Conservation (phyloP, 2,113 vertebrate genomes). For the Rhea pennata region DNA sequence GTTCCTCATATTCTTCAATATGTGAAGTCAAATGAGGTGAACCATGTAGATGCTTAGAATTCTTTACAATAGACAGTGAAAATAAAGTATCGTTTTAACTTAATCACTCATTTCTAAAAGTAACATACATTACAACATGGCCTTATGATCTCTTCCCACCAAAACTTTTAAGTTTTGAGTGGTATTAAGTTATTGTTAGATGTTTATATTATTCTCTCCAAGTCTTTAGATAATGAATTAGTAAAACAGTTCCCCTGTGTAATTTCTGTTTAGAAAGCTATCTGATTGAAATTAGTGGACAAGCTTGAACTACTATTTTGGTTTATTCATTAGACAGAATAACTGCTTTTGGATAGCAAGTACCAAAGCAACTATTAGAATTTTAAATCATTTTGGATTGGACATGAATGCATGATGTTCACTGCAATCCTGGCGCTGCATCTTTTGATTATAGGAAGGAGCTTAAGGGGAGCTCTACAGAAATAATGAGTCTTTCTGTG, state of each 20-base stretch:
- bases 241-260: neutral
- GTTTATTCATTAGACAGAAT: neutral
- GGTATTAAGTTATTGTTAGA: neutral
- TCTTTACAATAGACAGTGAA: neutral
- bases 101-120: neutral
- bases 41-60: neutral
- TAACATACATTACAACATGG: neutral
- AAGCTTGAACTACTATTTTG: neutral
- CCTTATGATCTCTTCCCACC: neutral
- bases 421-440: neutral
- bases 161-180: neutral
- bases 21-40: neutral
- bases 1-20: neutral
- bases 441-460: neutral
- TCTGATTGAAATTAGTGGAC: neutral
- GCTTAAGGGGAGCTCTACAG: neutral
- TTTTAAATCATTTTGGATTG: neutral
- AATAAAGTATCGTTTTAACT: neutral
- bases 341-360: slow-evolving; percentile 1
- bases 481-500: neutral
- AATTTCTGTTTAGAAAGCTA: neutral
- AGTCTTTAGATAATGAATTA: neutral
- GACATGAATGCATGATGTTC: neutral
- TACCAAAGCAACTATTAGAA: neutral
- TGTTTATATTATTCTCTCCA: neutral